Percentiles rank a stretch among this genome's conserved stretches.
Conservation (phyloP, 2,113 vertebrate species). For the Crotalus viridis region DNA sequence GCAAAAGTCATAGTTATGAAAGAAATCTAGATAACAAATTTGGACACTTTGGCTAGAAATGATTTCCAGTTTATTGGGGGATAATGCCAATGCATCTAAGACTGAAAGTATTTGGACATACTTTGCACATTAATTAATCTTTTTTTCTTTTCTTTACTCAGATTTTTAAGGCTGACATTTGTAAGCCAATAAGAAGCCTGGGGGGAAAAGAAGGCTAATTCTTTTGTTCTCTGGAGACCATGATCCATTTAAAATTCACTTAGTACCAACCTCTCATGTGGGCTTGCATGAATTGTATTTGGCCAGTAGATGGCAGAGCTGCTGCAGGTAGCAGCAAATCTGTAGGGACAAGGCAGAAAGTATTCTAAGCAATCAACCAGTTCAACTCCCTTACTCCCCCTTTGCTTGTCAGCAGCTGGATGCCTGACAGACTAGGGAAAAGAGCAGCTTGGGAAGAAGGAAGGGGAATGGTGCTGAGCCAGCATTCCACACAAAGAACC, state of each 20-base stretch:
- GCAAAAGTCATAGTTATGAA: neutral
- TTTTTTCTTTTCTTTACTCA: neutral
- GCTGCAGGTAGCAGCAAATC: constrained; percentile 15
- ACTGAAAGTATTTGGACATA: neutral
- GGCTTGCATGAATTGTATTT: neutral
- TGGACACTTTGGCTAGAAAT: neutral
- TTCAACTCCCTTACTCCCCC: neutral
- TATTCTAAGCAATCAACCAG: neutral
- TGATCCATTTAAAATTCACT: neutral
- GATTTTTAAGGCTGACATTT: neutral
- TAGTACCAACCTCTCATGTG: too few species aligned
- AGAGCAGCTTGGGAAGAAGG: constrained; percentile 15
- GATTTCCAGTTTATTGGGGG: neutral
- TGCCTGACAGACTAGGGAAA: neutral
- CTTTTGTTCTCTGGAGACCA: constrained; percentile 1
- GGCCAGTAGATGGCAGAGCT: constrained; percentile 31
- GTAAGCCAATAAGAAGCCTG: neutral
- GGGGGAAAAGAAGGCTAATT: neutral
- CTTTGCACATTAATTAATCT: neutral
- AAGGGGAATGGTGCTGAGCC: constrained; percentile 19
- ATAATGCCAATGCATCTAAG: neutral
- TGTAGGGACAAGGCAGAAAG: neutral
- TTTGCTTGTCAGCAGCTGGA: constrained; percentile 24
- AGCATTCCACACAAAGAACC: constrained; percentile 1
- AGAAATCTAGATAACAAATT: neutral